Evolutionary conservation across 2,888 invertebrate genomes (phyloP), one percentile per base, ranked within the genome.

Genomic region (Dryocosmus kuriphilus): DNA sequence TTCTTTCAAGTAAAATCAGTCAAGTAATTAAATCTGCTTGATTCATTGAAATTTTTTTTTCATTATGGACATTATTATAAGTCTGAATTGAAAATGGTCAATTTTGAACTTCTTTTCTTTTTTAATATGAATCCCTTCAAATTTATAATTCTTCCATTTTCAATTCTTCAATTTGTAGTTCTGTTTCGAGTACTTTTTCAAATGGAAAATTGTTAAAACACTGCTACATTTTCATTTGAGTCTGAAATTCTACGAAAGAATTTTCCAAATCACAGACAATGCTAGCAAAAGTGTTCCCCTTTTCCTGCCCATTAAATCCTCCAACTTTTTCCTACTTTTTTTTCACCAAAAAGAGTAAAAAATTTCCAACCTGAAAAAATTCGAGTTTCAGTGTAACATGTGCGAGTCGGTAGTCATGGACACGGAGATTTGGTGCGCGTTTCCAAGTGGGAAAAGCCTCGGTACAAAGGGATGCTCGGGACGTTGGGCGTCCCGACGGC

Each of bases 401-500:
- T 71, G 51, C 51, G 51, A 71, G 51, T 8, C 30, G 71, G 71
- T 71, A 71, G 57, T 51, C 71, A 71, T 71, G 30, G 46, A 30
- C 51, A 51, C n/a, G 71, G 51, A 51, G 51, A 71, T 71, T 71
- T 9, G 27, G 27, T 71, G 51, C 27, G 71, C 71, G 22, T 38
- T 32, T 71, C 41, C 78, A 67, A 75, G 41, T 38, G 57, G 57
- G 35, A 74, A 75, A 80, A 74, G 61, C 60, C 24, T 74, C 9
- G 38, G 24, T 57, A 61, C 57, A 74, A 74, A 61, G 57, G 60
- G 57, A 62, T 75, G 75, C 16, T 46, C 60, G 38, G 60, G 55
- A 73, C 74, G 74, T 22, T 74, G 78, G 78, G 51, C 63, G 75
- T 78, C 74, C 71, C 77, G 79, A 63, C 78, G 79, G 78, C 81